Conservation (phyloP, 2,797 vertebrate species). For the Thalassophryne amazonica region DNA sequence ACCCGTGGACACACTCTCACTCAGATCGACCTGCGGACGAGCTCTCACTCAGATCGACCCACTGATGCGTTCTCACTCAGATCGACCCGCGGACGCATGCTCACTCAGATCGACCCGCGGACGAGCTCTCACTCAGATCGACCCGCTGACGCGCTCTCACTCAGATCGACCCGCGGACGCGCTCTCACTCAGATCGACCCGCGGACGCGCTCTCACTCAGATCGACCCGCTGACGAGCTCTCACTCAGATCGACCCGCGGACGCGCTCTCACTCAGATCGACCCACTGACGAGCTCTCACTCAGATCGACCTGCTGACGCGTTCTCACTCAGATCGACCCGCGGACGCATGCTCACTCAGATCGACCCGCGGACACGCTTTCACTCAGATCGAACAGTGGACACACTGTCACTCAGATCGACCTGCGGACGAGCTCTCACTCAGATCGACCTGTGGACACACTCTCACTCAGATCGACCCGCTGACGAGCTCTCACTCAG, state of each 20-base stretch:
- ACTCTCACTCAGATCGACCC: conserved; percentile 10
- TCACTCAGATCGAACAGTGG: conserved; percentile 17
- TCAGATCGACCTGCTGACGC: conserved; percentile 35
- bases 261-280: conserved; percentile 17
- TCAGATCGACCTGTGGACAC: conserved; percentile 15
- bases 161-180: conserved; percentile 15
- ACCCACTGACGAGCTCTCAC: conserved; percentile 13
- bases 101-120: conserved; percentile 17
- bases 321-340: conserved; percentile 18
- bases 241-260: too few species aligned
- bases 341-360: conserved; percentile 8
- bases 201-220: conserved; percentile 16
- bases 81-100: conserved; percentile 16
- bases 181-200: conserved; percentile 2
- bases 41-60: conserved; percentile 2
- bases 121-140: conserved; percentile 4
- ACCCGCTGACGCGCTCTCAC: conserved; percentile 34
- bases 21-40: conserved; percentile 15
- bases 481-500: conserved; percentile 8
- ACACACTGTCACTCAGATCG: conserved; percentile 4
- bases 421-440: too few species aligned
- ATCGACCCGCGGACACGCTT: too few species aligned
- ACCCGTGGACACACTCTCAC: conserved; percentile 15
- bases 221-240: conserved; percentile 15
- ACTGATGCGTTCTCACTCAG: conserved; percentile 16